A percentile compares a stretch with the other conserved stretches of the same genome.
These are phyloP conservation scores for Drosophila triauraria DNA, from an alignment of 1,140 invertebrate genomes.

Conservation along the genomic window DNA sequence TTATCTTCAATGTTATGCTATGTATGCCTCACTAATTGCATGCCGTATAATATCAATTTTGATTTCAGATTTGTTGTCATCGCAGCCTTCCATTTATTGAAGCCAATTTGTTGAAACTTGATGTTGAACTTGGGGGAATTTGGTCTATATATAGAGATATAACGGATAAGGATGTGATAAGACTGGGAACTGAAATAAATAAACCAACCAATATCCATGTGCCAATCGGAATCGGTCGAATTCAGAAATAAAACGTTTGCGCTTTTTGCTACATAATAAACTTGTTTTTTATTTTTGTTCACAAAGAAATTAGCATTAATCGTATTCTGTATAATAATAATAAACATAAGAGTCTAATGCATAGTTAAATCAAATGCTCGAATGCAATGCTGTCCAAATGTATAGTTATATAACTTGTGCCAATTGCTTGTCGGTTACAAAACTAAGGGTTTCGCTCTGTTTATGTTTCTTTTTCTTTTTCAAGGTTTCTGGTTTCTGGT, in stretches of 20 bases:
- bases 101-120: constrained; percentile 75
- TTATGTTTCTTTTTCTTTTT: constrained; percentile 11
- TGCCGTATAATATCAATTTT: constrained; percentile 78
- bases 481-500: background rate
- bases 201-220: constrained; percentile 5
- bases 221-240: constrained; percentile 43
- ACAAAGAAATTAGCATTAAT: constrained; percentile 82
- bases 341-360: constrained; percentile 79
- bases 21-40: constrained; percentile 48
- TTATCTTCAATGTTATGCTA: constrained; percentile 51
- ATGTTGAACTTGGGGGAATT: constrained; percentile 31
- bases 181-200: constrained; percentile 18
- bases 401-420: constrained; percentile 68
- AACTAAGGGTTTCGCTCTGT: constrained; percentile 58
- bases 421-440: constrained; percentile 75
- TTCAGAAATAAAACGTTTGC: constrained; percentile 53
- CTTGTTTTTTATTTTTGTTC: constrained; percentile 71
- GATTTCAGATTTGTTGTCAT: constrained; percentile 78
- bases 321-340: constrained; percentile 68
- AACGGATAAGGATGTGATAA: background rate
- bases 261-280: constrained; percentile 79
- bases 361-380: constrained; percentile 80
- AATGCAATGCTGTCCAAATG: constrained; percentile 70
- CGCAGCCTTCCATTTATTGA: constrained; percentile 80
- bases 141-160: constrained; percentile 3